These are phyloP conservation scores for Leptinotarsa defecta DNA, from an alignment of 1,140 invertebrate genomes.

Conservation along the genomic window DNA sequence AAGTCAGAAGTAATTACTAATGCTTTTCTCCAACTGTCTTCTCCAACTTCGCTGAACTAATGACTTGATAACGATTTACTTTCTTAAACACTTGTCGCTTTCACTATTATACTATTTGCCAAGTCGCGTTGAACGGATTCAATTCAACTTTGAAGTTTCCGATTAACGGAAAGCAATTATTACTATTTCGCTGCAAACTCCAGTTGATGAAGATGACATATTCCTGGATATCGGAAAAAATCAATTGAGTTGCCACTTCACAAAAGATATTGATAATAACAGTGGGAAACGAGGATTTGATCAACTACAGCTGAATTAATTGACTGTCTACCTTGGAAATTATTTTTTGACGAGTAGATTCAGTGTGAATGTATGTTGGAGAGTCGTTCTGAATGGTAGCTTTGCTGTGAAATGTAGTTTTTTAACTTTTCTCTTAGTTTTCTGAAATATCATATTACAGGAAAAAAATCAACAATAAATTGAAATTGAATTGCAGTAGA, in stretches of 20 bases:
- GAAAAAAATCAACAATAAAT: no score
- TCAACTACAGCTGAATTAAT: no score
- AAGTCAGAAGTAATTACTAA: conserved; percentile 40
- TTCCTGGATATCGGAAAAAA: neutral
- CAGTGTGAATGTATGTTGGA: no score
- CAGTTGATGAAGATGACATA: neutral
- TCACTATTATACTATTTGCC: conserved; percentile 17
- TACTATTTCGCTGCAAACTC: neutral
- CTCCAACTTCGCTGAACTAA: conserved; percentile 15
- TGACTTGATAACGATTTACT: conserved; percentile 29
- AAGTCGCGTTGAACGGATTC: neutral
- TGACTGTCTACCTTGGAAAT: no score
- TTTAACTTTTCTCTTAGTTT: no score
- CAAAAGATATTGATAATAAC: no score
- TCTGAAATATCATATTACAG: no score
- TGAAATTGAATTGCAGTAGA: no score
- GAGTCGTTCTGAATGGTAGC: no score
- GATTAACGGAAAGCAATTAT: conserved; percentile 4
- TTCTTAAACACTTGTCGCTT: conserved; percentile 27
- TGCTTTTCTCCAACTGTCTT: conserved; percentile 10
- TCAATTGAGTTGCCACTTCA: neutral
- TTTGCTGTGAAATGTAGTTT: no score
- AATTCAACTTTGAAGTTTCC: neutral
- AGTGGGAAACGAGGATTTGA: no score
- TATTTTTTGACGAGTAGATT: no score